These are phyloP conservation scores for Colistium nudipinnis DNA, from an alignment of 2,113 vertebrate genomes.

Conservation along the genomic window DNA sequence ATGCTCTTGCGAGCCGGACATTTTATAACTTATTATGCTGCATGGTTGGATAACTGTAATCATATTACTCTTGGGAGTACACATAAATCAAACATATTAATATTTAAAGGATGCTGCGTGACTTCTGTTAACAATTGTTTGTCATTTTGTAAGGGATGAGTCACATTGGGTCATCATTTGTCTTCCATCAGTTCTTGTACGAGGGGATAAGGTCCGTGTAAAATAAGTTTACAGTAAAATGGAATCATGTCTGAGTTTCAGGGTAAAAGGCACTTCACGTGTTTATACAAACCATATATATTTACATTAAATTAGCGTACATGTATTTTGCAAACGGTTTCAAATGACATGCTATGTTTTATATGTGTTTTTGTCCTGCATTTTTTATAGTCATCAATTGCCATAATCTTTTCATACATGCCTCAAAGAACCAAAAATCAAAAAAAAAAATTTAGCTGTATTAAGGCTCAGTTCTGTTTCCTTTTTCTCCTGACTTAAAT, in stretches of 20 bases:
- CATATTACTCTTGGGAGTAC: conserved; percentile 56
- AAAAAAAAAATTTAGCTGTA: too few relatives aligned
- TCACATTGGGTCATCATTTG: conserved; percentile 13
- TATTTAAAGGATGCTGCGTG: conserved; percentile 51
- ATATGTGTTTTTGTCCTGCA: neutral
- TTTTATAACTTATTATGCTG: conserved; percentile 70
- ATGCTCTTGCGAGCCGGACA: conserved; percentile 58
- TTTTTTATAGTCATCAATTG: neutral
- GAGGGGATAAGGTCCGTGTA: too few relatives aligned
- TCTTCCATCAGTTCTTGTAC: conserved; percentile 5
- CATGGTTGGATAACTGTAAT: conserved; percentile 72
- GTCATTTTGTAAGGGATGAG: conserved; percentile 58
- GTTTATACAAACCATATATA: neutral
- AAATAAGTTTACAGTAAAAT: too few relatives aligned
- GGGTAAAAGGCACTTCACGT: neutral
- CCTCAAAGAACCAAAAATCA: too few relatives aligned
- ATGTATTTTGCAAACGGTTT: neutral
- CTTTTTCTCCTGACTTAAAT: conserved; percentile 11
- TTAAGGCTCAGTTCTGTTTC: neutral
- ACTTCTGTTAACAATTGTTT: conserved; percentile 57
- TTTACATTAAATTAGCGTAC: neutral
- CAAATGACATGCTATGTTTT: neutral
- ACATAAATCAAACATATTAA: conserved; percentile 62
- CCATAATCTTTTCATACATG: neutral
- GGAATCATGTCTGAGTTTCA: neutral